Base-by-base conservation (phyloP, 2,113 vertebrate genomes). In the Forbesichthys papilliferus region DNA sequence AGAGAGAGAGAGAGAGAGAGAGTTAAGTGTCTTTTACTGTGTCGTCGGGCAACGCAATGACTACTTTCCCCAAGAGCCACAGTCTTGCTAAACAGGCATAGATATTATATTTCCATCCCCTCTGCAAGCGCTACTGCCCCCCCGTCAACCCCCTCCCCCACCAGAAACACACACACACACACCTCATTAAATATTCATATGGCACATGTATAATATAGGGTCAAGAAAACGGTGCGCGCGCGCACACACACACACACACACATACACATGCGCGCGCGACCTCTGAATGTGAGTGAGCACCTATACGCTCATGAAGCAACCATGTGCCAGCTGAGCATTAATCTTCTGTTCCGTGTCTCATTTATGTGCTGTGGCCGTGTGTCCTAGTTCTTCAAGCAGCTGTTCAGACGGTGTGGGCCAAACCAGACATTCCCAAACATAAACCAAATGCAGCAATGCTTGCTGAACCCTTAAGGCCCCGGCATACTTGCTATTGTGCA, bases 131-230 rank as follows among this genome's bases (percentile, higher is more conserved):
- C 27, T 27, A 27, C 27, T 27, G 27, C 27, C 27, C 2, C 27
- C 27, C 27, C 2, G 27, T 27, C 27, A 27, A 27, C 27, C 1
- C 27, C 27, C 27, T 27, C 27, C 27, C 27, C 27, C 27, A 27
- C 27, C 27, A 27, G 27, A 27, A 2, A 27, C 27, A 27, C 27
- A 27, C 73, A 13, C 49, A 9, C 14, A 14, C 16, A 48, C 71
- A 66, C 16, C 47, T 60, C 68, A 84, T 93, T 90, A 92, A 93
- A 92, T 89, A 92, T 92, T 92, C 84, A 93, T 84, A 75, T 76
- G 59, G 55, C 82, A 77, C 86, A 89, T 93, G 83, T 84, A 93
- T 92, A 90, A 93, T 92, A 91, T 85, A 92, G 88, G 80, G 90
- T 88, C 83, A 86, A 87, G 83, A 88, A 85, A 86, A 87, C 73